A percentile compares a stretch with the other conserved stretches of the same genome.
Evolutionary conservation across 1,140 invertebrate species (phyloP).

Genomic region (Cyphomyrmex costatus): DNA sequence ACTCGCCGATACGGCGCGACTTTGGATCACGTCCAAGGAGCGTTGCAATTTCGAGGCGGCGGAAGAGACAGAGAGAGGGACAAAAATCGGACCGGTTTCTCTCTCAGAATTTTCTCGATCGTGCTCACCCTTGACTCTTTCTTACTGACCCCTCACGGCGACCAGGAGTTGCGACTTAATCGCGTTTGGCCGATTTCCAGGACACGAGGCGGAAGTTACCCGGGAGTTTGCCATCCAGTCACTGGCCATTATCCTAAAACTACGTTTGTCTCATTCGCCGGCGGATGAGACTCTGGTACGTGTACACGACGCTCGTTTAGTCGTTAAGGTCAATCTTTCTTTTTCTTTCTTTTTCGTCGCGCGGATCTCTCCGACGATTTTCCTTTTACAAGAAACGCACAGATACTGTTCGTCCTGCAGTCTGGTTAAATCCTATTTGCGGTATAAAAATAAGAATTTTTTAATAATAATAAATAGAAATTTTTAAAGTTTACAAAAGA

Average conservation of each 20-base stretch:
- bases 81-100: conserved; percentile 21
- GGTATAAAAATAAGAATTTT: conserved; percentile 9
- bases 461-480: neutral
- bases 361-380: conserved; percentile 15
- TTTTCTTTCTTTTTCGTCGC: conserved; percentile 49
- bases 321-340: conserved; percentile 66
- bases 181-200: conserved; percentile 84
- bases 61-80: neutral
- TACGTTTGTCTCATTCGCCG: conserved; percentile 74
- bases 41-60: conserved; percentile 66
- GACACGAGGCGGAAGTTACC: conserved; percentile 74
- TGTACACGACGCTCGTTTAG: conserved; percentile 60
- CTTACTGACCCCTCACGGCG: neutral
- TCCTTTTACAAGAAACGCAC: neutral
- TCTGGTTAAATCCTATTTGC: conserved; percentile 19
- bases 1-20: conserved; percentile 66
- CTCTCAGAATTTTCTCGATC: conserved; percentile 8
- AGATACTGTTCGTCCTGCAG: conserved; percentile 1
- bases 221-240: conserved; percentile 64
- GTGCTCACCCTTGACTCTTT: neutral
- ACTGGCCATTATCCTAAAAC: conserved; percentile 71
- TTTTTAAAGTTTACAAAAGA: neutral
- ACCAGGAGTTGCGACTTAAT: conserved; percentile 81
- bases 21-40: conserved; percentile 74
- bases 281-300: conserved; percentile 54